phyloP scores from a whole-genome alignment of 53 echinoderm and acorn worm species.

The Zoroaster sp. region DNA sequence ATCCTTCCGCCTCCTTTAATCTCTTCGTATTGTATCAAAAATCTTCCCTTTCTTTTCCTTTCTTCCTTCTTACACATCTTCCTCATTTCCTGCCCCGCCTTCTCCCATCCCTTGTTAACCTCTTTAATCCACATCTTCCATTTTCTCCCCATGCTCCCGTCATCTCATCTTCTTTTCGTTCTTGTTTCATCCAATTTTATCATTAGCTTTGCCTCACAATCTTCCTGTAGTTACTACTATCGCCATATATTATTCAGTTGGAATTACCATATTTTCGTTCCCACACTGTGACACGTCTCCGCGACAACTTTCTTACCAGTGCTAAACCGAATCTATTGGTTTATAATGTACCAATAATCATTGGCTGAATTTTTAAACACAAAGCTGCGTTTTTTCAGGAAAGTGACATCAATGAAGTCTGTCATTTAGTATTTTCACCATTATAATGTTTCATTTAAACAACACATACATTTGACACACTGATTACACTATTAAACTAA shows the following conservation, averaged over 20 bases:
- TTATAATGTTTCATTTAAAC: no score
- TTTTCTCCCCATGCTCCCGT: neutral
- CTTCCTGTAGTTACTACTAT: neutral
- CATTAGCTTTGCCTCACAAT: neutral
- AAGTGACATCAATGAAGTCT: no score
- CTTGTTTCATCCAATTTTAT: neutral
- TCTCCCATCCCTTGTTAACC: neutral
- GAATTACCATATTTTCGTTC: neutral
- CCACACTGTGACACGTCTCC: neutral
- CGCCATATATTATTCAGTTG: neutral
- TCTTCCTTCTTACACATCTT: neutral
- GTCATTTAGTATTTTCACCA: no score
- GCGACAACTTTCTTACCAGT: no score
- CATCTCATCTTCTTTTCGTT: neutral
- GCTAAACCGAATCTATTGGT: no score
- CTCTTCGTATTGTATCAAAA: no score
- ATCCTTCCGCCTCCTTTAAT: no score
- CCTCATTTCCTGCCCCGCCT: neutral
- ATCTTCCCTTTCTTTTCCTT: neutral
- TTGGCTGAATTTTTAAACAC: no score
- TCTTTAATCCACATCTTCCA: neutral
- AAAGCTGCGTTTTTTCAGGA: no score
- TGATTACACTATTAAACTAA: no score
- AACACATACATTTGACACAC: no score
- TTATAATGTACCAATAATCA: no score